A percentile compares a stretch with the other conserved stretches of the same genome.
phyloP scores from a whole-genome alignment of 2,113 vertebrate species.

The Seriola dumerili region DNA sequence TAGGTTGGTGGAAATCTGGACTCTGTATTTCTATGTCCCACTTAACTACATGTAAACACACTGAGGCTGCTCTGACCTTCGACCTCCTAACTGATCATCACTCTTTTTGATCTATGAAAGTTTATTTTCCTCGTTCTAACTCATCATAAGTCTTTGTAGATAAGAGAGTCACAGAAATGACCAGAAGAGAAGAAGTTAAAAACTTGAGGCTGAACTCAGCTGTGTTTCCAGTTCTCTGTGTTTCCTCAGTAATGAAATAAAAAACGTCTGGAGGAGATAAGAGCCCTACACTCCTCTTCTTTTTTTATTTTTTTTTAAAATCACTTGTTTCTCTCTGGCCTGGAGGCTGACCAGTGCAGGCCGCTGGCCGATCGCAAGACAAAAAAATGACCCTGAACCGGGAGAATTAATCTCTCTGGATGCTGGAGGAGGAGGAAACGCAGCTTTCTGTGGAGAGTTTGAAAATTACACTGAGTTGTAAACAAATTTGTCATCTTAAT shows the following conservation, averaged over 20 bases:
- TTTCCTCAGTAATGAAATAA: slow-evolving; percentile 59
- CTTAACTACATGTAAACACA: background rate
- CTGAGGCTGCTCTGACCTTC: slow-evolving; percentile 4
- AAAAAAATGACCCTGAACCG: slow-evolving; percentile 55
- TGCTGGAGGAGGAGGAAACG: slow-evolving; percentile 7
- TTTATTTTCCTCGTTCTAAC: slow-evolving; percentile 25
- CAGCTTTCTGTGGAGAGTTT: slow-evolving; percentile 13
- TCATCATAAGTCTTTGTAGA: slow-evolving; percentile 21
- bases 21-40: background rate
- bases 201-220: slow-evolving; percentile 15
- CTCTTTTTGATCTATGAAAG: too few species aligned
- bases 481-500: slow-evolving; percentile 76
- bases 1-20: background rate
- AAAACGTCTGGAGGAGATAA: slow-evolving; percentile 64
- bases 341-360: slow-evolving; percentile 41
- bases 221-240: slow-evolving; percentile 7
- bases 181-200: slow-evolving; percentile 13
- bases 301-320: background rate
- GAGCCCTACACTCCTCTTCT: slow-evolving; percentile 12
- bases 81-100: slow-evolving; percentile 34
- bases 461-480: slow-evolving; percentile 65
- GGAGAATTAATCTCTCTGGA: slow-evolving; percentile 62
- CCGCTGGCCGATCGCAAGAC: slow-evolving; percentile 23
- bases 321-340: slow-evolving; percentile 49
- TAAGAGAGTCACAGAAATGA: slow-evolving; percentile 37